These are phyloP conservation scores for Periparus ater DNA, from an alignment of 2,797 vertebrate species.

Conservation along the genomic window DNA sequence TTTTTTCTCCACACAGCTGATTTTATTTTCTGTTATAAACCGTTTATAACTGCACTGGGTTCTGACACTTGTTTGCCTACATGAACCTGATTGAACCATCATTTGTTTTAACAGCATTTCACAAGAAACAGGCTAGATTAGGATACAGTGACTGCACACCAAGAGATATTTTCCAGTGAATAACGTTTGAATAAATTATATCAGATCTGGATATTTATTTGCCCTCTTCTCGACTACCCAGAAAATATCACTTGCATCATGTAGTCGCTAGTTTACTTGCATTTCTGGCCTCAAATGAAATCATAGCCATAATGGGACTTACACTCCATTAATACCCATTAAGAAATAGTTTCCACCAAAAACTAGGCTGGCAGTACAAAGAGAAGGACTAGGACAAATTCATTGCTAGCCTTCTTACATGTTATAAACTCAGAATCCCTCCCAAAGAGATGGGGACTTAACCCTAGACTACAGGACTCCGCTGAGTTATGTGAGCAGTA, in stretches of 20 bases:
- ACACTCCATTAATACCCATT: not conserved
- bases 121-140: not conserved
- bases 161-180: not conserved
- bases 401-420: not conserved
- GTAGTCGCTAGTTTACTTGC: not conserved
- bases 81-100: accelerated
- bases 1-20: not conserved
- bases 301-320: not conserved
- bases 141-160: not conserved
- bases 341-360: not conserved
- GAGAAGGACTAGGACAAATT: not conserved
- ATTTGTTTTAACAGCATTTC: not conserved
- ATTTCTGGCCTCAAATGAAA: not conserved
- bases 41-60: not conserved
- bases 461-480: accelerated
- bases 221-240: not conserved
- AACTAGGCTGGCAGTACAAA: not conserved
- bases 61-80: not conserved
- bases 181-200: not conserved
- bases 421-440: not conserved
- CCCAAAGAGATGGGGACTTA: not conserved
- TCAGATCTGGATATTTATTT: not conserved
- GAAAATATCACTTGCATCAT: not conserved
- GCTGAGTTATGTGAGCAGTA: not conserved
- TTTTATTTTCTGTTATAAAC: not conserved